Base-by-base conservation (phyloP, 2,797 vertebrate genomes). In the Mustela erminea region DNA sequence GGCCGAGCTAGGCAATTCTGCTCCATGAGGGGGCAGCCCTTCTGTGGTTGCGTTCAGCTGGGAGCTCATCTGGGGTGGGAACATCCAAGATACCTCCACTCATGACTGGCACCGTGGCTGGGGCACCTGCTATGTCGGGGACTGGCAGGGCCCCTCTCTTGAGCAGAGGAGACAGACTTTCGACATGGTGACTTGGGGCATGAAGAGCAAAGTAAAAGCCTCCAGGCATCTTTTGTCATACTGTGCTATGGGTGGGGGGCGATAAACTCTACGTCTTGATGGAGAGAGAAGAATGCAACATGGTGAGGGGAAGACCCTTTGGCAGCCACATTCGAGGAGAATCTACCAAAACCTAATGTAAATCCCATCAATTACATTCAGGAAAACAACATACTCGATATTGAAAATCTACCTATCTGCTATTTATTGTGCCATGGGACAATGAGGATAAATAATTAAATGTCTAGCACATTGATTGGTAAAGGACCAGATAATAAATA, bases 401-500 rank as follows among this genome's bases (percentile, higher is more conserved):
- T 10, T 82, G 88, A 91, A 81, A 60, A 70, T 87, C 58, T 86
- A 49, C 10, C 9, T 43, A 25, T 56, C 27, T 81, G n/a, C 10
- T 46, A 18, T 88, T 94, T 85, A 62, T 68, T 68, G 60, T 66
- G 27, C 72, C 35, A 25, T 38, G 54, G n/a, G 38, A 82, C 60
- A 86, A 14, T 43, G 66, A 83, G 75, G 43, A 75, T 83, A 90
- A 93, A 77, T 92, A 96, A 87, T 72, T 41, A 84, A 90, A 43
- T 64, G 21, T 87, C 62, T 74, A 68, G 6, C 54, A 4, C 43
- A 35, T 74, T 25, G 20, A 35, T 70, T 41, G 38, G 64, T 70
- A 62, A 93, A 93, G 35, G 90, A 21, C 93, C 35, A 78, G 35
- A 27, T 77, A 49, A 66, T 88, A 90, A 88, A 66, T 81, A 82